Percentiles rank a stretch among this genome's conserved stretches.
Evolutionary conservation across 2,888 invertebrate genomes (phyloP).

Genomic region (Belgica antarctica): DNA sequence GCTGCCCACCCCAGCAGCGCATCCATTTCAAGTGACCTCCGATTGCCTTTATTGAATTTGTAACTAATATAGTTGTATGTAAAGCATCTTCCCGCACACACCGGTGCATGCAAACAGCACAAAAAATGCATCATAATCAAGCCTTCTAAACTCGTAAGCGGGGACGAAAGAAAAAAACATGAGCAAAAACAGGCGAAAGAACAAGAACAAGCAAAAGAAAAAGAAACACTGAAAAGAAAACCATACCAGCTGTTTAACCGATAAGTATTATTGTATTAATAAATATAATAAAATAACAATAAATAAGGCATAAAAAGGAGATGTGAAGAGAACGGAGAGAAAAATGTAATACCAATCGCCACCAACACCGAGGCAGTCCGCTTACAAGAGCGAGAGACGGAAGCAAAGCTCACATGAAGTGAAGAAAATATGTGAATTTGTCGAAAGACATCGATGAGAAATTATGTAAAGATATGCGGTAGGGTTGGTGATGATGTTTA

Average conservation of each 20-base stretch:
- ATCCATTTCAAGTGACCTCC: neutral
- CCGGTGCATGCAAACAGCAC: neutral
- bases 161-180: neutral
- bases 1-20: neutral
- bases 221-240: constrained; percentile 8
- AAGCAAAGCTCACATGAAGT: neutral
- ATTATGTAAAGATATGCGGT: neutral
- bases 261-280: constrained; percentile 42
- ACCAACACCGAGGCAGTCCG: constrained; percentile 23
- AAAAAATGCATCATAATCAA: constrained; percentile 26
- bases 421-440: neutral
- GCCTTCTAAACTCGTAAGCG: neutral
- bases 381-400: neutral
- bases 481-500: neutral
- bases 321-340: constrained; percentile 1
- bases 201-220: constrained; percentile 27
- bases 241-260: constrained; percentile 41
- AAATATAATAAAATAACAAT: constrained; percentile 41
- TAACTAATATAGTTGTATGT: neutral
- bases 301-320: constrained; percentile 32
- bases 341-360: constrained; percentile 19
- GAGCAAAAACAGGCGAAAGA: neutral
- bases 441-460: neutral
- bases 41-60: neutral
- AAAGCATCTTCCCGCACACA: neutral